Percentiles rank a stretch among this genome's conserved stretches.
phyloP scores from a whole-genome alignment of 2,888 invertebrate species.

The Synanthedon myopaeformis region DNA sequence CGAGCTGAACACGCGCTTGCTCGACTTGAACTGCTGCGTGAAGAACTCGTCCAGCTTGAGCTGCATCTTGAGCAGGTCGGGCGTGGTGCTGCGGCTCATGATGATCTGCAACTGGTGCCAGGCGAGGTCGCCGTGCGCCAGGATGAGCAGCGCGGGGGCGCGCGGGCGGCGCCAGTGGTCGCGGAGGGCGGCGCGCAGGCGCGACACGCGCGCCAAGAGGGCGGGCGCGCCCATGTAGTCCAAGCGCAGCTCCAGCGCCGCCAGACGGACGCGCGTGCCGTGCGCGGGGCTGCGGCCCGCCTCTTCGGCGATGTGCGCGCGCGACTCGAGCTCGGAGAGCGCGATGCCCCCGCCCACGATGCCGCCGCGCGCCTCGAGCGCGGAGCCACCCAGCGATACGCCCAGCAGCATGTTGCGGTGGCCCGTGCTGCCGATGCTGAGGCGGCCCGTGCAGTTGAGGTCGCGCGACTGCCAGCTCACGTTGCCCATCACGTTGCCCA shows the following conservation, averaged over 20 bases:
- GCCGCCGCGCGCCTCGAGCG: constrained; percentile 95
- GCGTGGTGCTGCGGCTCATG: constrained; percentile 96
- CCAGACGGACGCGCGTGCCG: constrained; percentile 82
- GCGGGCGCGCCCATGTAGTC: constrained; percentile 99
- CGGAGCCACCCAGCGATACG: constrained; percentile 88
- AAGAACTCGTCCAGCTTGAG: constrained; percentile 98
- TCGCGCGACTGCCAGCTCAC: constrained; percentile 95
- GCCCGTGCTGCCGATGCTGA: constrained; percentile 94
- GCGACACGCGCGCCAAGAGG: constrained; percentile 89
- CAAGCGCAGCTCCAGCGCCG: constrained; percentile 88
- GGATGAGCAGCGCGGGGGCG: constrained; percentile 67
- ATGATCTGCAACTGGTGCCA: constrained; percentile 98
- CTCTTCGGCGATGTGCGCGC: constrained; percentile 89
- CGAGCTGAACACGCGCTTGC: constrained; percentile 89
- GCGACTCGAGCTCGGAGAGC: constrained; percentile 88
- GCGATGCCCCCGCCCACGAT: constrained; percentile 97
- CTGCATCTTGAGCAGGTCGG: constrained; percentile 96
- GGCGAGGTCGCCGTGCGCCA: constrained; percentile 90
- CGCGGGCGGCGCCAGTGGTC: constrained; percentile 80
- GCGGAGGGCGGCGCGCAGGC: constrained; percentile 80
- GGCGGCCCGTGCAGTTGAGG: constrained; percentile 89
- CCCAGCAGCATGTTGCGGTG: constrained; percentile 94
- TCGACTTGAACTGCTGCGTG: constrained; percentile 96
- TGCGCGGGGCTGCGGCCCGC: constrained; percentile 91
- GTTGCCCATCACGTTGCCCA: constrained; percentile 99